phyloP scores from a whole-genome alignment of 2,113 vertebrate genomes.

The Capricornis sumatraensis region DNA sequence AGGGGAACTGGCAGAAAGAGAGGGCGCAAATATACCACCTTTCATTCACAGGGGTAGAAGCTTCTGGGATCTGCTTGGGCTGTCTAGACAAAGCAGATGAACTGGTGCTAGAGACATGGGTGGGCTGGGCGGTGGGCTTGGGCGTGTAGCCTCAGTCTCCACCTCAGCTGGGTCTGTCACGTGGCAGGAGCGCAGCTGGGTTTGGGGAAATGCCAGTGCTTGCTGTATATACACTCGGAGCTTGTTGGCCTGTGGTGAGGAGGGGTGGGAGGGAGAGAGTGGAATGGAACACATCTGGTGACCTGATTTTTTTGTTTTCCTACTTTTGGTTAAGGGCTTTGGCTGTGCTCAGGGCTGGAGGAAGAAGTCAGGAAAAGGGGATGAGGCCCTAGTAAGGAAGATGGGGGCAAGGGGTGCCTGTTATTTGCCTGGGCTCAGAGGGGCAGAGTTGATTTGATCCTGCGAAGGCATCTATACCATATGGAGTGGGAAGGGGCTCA shows the following conservation, averaged over 20 bases:
- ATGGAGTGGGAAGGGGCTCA: background rate
- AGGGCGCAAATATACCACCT: background rate
- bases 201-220: background rate
- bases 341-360: background rate
- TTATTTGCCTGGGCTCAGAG: background rate
- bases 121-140: background rate
- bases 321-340: slow-evolving; percentile 31
- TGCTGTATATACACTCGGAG: background rate
- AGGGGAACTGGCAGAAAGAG: background rate
- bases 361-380: background rate
- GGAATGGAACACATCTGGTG: slow-evolving; percentile 55
- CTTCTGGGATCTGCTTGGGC: background rate
- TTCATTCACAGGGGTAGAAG: background rate
- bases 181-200: background rate
- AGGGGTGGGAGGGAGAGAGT: background rate
- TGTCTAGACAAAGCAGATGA: background rate
- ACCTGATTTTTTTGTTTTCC: slow-evolving; percentile 63
- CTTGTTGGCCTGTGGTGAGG: background rate
- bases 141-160: background rate
- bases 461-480: background rate
- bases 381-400: background rate
- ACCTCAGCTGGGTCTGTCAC: background rate
- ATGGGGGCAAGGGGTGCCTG: accelerated
- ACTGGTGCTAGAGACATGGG: background rate
- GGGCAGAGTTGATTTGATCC: background rate